Evolutionary conservation across 2,113 vertebrate species (phyloP).

Genomic region (Oostethus manadensis): DNA sequence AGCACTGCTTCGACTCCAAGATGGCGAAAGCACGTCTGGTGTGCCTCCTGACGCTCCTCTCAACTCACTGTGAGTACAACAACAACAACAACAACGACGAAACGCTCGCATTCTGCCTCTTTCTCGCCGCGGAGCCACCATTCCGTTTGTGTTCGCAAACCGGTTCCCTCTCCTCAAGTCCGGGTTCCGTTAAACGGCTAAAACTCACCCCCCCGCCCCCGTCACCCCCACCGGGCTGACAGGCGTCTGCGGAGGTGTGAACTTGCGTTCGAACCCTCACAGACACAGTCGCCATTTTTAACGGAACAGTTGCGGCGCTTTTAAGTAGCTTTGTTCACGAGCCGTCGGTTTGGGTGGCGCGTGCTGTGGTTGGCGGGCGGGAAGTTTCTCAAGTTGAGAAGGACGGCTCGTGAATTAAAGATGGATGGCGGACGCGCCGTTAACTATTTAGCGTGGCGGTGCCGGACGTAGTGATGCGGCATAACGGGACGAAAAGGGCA

Average conservation of each 20-base stretch:
- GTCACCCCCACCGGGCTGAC: too few relatives aligned
- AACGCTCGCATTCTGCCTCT: background rate
- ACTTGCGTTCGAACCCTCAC: background rate
- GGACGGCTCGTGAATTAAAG: constrained; percentile 24
- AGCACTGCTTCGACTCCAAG: constrained; percentile 72
- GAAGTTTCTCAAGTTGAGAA: constrained; percentile 41
- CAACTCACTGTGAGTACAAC: constrained; percentile 71
- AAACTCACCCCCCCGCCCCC: constrained; percentile 37
- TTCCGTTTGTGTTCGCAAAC: constrained; percentile 1
- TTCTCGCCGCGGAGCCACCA: background rate
- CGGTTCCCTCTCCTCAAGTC: constrained; percentile 14
- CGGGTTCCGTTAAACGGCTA: background rate
- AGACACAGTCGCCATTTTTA: constrained; percentile 37
- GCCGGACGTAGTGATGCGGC: constrained; percentile 52
- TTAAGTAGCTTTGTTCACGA: constrained; percentile 12
- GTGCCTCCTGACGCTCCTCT: constrained; percentile 69
- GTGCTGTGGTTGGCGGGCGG: too few relatives aligned
- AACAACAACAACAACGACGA: too few relatives aligned
- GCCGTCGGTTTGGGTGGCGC: background rate
- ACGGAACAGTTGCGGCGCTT: background rate
- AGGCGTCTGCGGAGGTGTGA: background rate
- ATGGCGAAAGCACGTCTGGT: constrained; percentile 75
- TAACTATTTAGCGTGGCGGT: constrained; percentile 43
- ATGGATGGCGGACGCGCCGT: constrained; percentile 2
- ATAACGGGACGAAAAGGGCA: constrained; percentile 56